A percentile compares a stretch with the other conserved stretches of the same genome.
Evolutionary conservation across 1,140 invertebrate genomes (phyloP).

Genomic region (Plodia interpunctella): DNA sequence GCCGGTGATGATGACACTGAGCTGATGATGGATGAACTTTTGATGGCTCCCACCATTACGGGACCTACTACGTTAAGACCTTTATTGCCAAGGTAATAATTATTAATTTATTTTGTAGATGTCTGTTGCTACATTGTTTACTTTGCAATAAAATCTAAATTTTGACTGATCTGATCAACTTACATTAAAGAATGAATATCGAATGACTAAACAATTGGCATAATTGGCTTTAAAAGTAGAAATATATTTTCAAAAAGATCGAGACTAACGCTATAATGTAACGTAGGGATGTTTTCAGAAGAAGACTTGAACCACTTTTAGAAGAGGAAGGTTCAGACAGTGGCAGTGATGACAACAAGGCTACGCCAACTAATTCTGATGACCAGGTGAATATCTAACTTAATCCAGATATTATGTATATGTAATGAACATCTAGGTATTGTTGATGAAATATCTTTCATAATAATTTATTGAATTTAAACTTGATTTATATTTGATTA

Average conservation of each 20-base stretch:
- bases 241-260: background rate
- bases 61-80: constrained; percentile 81
- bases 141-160: no score
- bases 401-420: background rate
- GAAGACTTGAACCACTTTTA: constrained; percentile 82
- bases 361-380: constrained; percentile 71
- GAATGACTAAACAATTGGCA: background rate
- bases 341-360: constrained; percentile 68
- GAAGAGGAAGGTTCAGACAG: constrained; percentile 82
- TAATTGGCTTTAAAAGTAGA: background rate
- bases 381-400: constrained; percentile 77
- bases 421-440: background rate
- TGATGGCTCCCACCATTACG: constrained; percentile 83
- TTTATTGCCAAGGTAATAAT: constrained; percentile 78
- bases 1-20: constrained; percentile 83
- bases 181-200: no score
- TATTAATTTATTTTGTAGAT: constrained; percentile 7
- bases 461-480: no score
- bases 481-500: constrained; percentile 6
- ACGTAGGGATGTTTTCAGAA: constrained; percentile 68
- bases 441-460: background rate
- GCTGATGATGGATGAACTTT: constrained; percentile 84
- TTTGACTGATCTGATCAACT: no score
- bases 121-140: no score
- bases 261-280: constrained; percentile 28